Conservation (phyloP, 2,888 invertebrate species). For the Julus scanicus region DNA sequence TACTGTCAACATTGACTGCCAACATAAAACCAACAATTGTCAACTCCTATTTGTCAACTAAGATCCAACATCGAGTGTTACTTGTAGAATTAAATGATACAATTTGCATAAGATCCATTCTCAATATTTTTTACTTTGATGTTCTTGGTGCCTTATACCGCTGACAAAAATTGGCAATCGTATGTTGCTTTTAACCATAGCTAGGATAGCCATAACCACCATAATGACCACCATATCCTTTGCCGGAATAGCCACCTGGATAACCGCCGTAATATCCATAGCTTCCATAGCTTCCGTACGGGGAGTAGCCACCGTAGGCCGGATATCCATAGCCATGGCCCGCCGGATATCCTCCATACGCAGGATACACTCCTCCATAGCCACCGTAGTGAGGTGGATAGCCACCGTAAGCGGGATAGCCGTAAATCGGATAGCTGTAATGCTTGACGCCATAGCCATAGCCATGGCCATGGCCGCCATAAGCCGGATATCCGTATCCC, state of each 20-base stretch:
- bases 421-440: slow-evolving; percentile 38
- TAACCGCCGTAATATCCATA: slow-evolving; percentile 32
- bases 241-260: slow-evolving; percentile 7
- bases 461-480: slow-evolving; percentile 44
- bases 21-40: too few relatives aligned
- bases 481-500: slow-evolving; percentile 40
- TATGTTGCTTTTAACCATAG: not conserved
- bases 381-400: slow-evolving; percentile 47
- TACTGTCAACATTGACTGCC: too few relatives aligned
- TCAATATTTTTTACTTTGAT: too few relatives aligned
- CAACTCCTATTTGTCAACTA: too few relatives aligned
- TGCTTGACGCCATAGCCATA: slow-evolving; percentile 9
- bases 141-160: too few relatives aligned
- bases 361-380: slow-evolving; percentile 35
- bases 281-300: slow-evolving; percentile 51
- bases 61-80: too few relatives aligned
- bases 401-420: slow-evolving; percentile 44
- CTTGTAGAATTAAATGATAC: too few relatives aligned
- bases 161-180: not conserved
- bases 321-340: slow-evolving; percentile 46
- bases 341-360: slow-evolving; percentile 49
- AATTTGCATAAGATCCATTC: too few relatives aligned
- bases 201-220: slow-evolving; percentile 54
- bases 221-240: slow-evolving; percentile 47
- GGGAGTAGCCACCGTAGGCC: slow-evolving; percentile 49